These are phyloP conservation scores for Yponomeuta plumbellus DNA, from an alignment of 2,888 invertebrate genomes.

Conservation along the genomic window DNA sequence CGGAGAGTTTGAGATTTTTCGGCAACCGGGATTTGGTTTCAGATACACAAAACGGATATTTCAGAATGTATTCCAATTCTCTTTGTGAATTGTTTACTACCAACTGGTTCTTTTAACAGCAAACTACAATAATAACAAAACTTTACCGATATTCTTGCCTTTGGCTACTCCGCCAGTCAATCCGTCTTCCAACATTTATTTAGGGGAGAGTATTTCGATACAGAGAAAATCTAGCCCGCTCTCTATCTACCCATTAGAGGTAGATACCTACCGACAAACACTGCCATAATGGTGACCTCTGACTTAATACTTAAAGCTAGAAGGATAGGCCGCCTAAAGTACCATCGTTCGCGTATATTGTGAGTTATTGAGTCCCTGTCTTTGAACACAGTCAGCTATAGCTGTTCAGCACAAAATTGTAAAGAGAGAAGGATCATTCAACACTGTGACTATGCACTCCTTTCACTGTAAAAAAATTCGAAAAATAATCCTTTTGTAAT, in stretches of 20 bases:
- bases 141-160: neutral
- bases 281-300: neutral
- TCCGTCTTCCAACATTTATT: neutral
- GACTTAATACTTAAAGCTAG: neutral
- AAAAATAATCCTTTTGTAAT: too few species aligned
- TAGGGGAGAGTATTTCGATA: neutral
- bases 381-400: neutral
- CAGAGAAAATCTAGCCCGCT: too few species aligned
- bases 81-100: too few species aligned
- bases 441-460: too few species aligned
- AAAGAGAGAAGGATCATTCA: neutral
- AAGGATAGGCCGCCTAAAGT: neutral
- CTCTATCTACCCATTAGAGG: too few species aligned
- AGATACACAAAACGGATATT: too few species aligned
- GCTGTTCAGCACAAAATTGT: neutral
- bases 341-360: neutral
- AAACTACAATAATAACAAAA: neutral
- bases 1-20: too few species aligned
- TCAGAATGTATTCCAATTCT: too few species aligned
- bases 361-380: constrained; percentile 9
- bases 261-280: too few species aligned
- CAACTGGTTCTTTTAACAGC: neutral
- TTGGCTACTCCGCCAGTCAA: neutral
- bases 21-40: too few species aligned
- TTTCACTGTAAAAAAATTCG: too few species aligned